These are phyloP conservation scores for Ophraella communa DNA, from an alignment of 2,888 invertebrate genomes.

Conservation along the genomic window DNA sequence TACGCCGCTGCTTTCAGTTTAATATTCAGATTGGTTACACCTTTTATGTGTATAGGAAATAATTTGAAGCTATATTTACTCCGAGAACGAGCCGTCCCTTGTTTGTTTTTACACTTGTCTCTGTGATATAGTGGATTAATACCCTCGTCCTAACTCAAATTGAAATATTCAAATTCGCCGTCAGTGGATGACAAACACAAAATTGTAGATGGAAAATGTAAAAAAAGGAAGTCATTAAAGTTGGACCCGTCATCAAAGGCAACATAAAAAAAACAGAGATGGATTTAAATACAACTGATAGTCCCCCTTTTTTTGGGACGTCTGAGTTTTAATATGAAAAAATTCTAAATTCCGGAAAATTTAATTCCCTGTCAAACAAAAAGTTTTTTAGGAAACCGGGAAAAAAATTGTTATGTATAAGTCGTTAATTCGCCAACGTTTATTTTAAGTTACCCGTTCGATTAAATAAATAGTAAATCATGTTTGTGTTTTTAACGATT, in stretches of 20 bases:
- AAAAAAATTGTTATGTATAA: too few species aligned
- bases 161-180: conserved; percentile 25
- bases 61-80: conserved; percentile 59
- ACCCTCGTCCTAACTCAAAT: conserved; percentile 44
- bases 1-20: conserved; percentile 50
- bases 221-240: conserved; percentile 20
- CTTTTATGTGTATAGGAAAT: conserved; percentile 61
- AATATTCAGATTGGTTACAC: conserved; percentile 63
- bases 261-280: conserved; percentile 4
- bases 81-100: conserved; percentile 52
- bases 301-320: background rate
- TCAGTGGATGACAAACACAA: conserved; percentile 22
- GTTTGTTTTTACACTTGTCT: conserved; percentile 62
- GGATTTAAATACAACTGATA: background rate
- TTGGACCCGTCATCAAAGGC: conserved; percentile 11
- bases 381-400: too few species aligned
- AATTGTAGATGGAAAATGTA: conserved; percentile 17
- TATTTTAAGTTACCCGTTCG: too few species aligned
- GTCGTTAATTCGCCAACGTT: too few species aligned
- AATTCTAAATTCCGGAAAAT: too few species aligned
- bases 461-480: too few species aligned
- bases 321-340: too few species aligned
- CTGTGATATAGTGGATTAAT: conserved; percentile 57
- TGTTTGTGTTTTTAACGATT: too few species aligned
- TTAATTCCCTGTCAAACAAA: too few species aligned